Evolutionary conservation across 2,797 vertebrate genomes (phyloP).

Genomic region (Cygnus olor): DNA sequence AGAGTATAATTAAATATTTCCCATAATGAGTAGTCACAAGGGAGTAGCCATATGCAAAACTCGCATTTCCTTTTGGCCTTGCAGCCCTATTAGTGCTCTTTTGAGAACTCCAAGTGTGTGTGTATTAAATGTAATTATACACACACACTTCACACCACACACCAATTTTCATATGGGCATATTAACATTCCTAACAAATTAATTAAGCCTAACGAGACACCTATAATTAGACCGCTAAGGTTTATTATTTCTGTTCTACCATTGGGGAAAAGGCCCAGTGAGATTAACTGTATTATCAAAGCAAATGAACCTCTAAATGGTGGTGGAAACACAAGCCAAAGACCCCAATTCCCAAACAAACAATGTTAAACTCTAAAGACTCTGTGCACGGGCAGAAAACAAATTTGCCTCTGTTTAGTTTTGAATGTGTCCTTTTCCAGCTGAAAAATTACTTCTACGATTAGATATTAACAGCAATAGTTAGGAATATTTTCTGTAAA

Average conservation of each 20-base stretch:
- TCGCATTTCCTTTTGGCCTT: not conserved
- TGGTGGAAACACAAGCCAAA: not conserved
- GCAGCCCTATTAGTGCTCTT: not conserved
- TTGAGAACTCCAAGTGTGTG: rapidly evolving
- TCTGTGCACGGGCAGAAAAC: not conserved
- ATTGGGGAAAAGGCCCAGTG: not conserved
- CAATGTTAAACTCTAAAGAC: not conserved
- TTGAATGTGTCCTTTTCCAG: not conserved
- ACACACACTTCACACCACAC: not conserved
- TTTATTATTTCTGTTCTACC: slow-evolving; percentile 40
- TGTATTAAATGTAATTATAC: not conserved
- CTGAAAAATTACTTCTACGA: not conserved
- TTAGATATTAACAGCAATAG: not conserved
- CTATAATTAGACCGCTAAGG: slow-evolving; percentile 15
- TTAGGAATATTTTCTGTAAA: not conserved
- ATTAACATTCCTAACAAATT: slow-evolving; percentile 26
- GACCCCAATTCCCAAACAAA: not conserved
- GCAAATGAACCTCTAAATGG: slow-evolving; percentile 20
- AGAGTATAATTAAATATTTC: slow-evolving; percentile 33
- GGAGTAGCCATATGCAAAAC: not conserved
- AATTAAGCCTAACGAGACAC: slow-evolving; percentile 41
- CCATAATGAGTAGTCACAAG: not conserved
- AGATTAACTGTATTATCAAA: slow-evolving; percentile 17
- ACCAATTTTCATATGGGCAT: not conserved
- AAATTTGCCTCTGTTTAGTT: not conserved